These are phyloP conservation scores for Leptinotarsa rubiginosa DNA, from an alignment of 2,888 invertebrate species.

Conservation along the genomic window DNA sequence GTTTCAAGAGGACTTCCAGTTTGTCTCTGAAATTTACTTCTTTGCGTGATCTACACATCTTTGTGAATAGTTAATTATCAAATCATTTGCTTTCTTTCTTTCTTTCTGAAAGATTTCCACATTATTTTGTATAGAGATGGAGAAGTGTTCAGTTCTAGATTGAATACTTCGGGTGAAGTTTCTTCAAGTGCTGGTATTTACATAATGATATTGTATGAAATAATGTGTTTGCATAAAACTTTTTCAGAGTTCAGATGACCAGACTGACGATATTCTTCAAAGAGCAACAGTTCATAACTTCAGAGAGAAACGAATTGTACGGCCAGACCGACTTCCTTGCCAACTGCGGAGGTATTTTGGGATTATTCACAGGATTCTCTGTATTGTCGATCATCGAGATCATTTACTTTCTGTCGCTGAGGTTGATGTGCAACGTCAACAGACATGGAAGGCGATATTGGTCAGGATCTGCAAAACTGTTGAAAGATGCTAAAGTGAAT, in stretches of 20 bases:
- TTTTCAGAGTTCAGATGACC: conserved; percentile 69
- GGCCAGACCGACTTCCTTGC: conserved; percentile 71
- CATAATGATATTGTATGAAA: no score
- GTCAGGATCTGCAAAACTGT: conserved; percentile 60
- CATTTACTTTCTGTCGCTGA: conserved; percentile 70
- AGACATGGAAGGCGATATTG: conserved; percentile 65
- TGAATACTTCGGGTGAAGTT: no score
- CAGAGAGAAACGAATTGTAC: conserved; percentile 70
- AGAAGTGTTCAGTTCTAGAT: no score
- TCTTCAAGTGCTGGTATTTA: no score
- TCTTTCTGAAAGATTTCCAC: no score
- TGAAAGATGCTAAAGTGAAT: conserved; percentile 57
- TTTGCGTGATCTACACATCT: no score
- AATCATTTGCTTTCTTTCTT: no score
- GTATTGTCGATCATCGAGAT: conserved; percentile 74
- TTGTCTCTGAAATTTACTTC: no score
- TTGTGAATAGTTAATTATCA: no score
- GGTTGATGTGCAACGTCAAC: conserved; percentile 68
- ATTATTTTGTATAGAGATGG: no score
- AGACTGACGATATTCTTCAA: conserved; percentile 79
- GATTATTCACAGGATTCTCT: conserved; percentile 75
- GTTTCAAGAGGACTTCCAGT: no score
- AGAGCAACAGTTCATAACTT: conserved; percentile 72
- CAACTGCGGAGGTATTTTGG: conserved; percentile 71
- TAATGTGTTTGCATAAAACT: conserved; percentile 8